phyloP scores from a whole-genome alignment of 1,140 invertebrate species.

The Eueides isabella region DNA sequence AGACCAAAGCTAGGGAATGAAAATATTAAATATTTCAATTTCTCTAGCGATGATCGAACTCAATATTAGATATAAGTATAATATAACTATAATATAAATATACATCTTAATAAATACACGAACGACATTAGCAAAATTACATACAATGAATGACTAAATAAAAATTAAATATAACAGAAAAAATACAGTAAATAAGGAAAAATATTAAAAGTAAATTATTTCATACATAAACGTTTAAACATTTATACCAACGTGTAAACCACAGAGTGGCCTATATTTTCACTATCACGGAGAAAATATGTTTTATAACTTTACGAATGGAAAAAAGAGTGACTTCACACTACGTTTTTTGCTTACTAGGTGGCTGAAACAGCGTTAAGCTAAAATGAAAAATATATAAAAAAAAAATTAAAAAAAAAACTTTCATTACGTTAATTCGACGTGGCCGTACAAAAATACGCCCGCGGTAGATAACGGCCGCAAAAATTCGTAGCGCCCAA shows the following conservation, averaged over 20 bases:
- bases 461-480: slow-evolving; percentile 23
- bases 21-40: too few relatives aligned
- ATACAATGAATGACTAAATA: neutral
- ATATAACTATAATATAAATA: too few relatives aligned
- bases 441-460: neutral
- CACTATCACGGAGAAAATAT: too few relatives aligned
- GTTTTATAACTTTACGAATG: neutral
- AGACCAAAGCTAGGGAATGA: too few relatives aligned
- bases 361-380: neutral
- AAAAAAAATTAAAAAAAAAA: neutral
- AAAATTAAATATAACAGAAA: neutral
- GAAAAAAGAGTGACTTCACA: neutral
- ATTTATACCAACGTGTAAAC: neutral
- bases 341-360: neutral
- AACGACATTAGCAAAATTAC: neutral
- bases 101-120: neutral
- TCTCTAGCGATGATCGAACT: too few relatives aligned
- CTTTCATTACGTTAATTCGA: neutral
- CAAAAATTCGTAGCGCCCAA: slow-evolving; percentile 29
- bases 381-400: neutral
- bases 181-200: neutral
- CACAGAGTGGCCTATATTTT: too few relatives aligned
- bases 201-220: neutral
- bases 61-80: too few relatives aligned
- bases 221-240: neutral